Base-by-base conservation (phyloP, 2,888 invertebrate species). In the Drosophila paucipuncta region DNA sequence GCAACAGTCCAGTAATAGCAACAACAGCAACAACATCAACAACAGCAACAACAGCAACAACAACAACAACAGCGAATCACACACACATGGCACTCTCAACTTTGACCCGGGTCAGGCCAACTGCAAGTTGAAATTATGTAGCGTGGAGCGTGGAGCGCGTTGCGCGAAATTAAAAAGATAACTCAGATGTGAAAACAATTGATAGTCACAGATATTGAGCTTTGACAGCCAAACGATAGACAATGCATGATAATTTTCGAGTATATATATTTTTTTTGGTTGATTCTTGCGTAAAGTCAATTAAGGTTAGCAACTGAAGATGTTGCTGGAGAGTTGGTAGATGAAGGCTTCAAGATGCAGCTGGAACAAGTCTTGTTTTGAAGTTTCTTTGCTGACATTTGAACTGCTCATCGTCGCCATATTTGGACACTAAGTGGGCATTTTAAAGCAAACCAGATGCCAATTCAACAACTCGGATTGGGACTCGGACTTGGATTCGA, bases 181-280 rank as follows among this genome's bases (percentile, higher is more conserved):
- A 91, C 91, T 85, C 91, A 85, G 90, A 91, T 85, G 91, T 90
- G 91, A 91, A 85, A 91, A 85, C 85, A 91, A 85, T 85, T 91
- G 85, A 85, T 85, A 85, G 85, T 91, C 85, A 91, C 91, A 85
- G 85, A 85, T 85, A 85, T 85, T 85, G 71, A 89, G 91, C 85
- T 90, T 85, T 85, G 85, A 85, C 91, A 85, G 91, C 91, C 63
- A 71, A 70, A 59, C 77, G 91, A 85, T 85, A 87, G 90, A 85
- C 89, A 89, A 74, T 72, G 82, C 73, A 88, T 82, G 83, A 84
- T 84, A 90, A 84, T 79, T 79, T 78, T 79, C 62, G 37, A 82
- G 68, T 79, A 64, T 71, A 60, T 58, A 47, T 37, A 25, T 43
- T 30, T 6, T 30, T 53, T 39, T 37, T 59, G 49, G 35, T 60